Evolutionary conservation across 2,113 vertebrate species (phyloP).

Genomic region (Amblyopsis rosae): DNA sequence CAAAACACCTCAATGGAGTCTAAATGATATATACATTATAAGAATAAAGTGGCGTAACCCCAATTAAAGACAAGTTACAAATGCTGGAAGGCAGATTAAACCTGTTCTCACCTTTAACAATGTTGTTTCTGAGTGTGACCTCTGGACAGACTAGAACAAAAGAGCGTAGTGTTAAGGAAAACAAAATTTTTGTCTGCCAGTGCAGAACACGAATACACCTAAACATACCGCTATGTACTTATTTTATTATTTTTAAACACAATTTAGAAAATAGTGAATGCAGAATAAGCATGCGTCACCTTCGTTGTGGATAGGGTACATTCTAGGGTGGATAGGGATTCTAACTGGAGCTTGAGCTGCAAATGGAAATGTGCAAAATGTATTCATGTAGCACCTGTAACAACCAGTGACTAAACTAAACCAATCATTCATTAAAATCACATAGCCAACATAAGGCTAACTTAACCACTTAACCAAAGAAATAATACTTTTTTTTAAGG

Average conservation of each 20-base stretch:
- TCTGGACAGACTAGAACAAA: conserved; percentile 77
- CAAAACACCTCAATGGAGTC: no score
- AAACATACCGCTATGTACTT: not conserved
- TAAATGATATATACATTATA: no score
- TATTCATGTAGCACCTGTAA: no score
- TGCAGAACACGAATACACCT: no score
- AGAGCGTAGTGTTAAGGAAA: conserved; percentile 13
- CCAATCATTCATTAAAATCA: no score
- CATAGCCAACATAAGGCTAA: no score
- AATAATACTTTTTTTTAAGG: no score
- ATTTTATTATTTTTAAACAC: not conserved
- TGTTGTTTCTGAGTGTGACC: conserved; percentile 75
- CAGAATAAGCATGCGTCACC: conserved; percentile 47
- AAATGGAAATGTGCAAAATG: conserved; percentile 11
- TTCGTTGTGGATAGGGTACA: conserved; percentile 73
- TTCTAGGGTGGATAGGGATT: conserved; percentile 62
- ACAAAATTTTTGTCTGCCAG: no score
- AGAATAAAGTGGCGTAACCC: no score
- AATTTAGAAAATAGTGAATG: not conserved
- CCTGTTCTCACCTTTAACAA: conserved; percentile 75
- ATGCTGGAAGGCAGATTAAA: not conserved
- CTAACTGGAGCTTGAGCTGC: conserved; percentile 69
- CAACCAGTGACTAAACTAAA: no score
- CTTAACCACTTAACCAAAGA: no score
- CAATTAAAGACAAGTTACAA: not conserved